phyloP scores from a whole-genome alignment of 1,140 invertebrate genomes.

The Brachionus paranguensis region DNA sequence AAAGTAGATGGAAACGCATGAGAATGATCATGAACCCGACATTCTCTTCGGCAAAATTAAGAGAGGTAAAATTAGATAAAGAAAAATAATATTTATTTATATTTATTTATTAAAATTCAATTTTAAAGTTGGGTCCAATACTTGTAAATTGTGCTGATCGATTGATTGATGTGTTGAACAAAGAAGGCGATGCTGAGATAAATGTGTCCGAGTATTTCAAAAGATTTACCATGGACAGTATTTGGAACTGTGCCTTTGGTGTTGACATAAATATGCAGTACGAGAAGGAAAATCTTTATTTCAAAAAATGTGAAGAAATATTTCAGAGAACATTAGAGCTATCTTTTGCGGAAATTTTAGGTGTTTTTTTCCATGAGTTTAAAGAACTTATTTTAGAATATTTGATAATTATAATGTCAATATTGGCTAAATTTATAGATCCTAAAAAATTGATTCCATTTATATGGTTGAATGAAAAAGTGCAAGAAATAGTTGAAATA shows the following conservation, averaged over 20 bases:
- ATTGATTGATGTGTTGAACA: background rate
- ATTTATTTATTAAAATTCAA: background rate
- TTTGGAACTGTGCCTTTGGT: conserved; percentile 40
- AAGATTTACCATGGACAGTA: conserved; percentile 22
- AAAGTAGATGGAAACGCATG: conserved; percentile 58
- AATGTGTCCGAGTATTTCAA: conserved; percentile 42
- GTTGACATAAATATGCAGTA: conserved; percentile 42
- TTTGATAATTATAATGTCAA: background rate
- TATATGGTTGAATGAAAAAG: conserved; percentile 1
- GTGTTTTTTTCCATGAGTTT: conserved; percentile 11
- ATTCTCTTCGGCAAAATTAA: conserved; percentile 61
- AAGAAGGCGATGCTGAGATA: background rate
- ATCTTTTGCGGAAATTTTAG: background rate
- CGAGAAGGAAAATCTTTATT: conserved; percentile 49
- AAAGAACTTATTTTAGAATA: background rate
- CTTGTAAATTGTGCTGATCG: background rate
- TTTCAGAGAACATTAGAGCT: background rate
- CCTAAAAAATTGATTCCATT: background rate
- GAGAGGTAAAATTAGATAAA: background rate
- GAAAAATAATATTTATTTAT: background rate
- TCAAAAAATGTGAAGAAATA: background rate
- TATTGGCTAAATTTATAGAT: background rate
- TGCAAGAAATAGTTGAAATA: background rate
- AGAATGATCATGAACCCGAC: conserved; percentile 60
- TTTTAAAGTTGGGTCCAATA: conserved; percentile 42